phyloP scores from a whole-genome alignment of 2,113 vertebrate genomes.

The Butorides virescens region DNA sequence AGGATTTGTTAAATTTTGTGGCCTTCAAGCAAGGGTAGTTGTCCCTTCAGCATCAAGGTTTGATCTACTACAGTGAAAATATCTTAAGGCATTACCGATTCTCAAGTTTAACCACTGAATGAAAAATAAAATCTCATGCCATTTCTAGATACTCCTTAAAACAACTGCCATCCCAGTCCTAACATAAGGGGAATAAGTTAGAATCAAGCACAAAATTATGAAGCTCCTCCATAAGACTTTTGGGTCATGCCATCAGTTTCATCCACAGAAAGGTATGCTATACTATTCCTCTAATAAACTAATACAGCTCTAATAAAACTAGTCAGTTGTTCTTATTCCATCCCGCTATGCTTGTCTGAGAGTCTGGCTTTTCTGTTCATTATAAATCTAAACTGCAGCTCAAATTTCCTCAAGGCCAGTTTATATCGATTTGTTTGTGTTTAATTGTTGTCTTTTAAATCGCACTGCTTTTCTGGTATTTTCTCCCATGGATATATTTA shows the following conservation, averaged over 20 bases:
- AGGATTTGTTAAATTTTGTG: background rate
- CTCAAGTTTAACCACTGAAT: background rate
- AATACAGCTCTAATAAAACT: background rate
- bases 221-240: background rate
- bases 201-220: background rate
- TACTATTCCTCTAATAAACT: background rate
- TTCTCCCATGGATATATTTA: slow-evolving; percentile 40
- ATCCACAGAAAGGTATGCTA: background rate
- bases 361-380: background rate
- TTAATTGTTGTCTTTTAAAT: slow-evolving; percentile 25
- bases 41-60: background rate
- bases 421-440: background rate
- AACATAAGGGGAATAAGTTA: background rate
- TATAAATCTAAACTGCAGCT: background rate
- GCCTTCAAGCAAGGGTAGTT: background rate
- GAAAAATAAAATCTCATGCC: background rate
- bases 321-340: background rate
- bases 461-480: background rate
- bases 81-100: background rate
- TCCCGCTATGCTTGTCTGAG: background rate
- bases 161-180: background rate
- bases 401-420: background rate
- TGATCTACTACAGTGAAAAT: background rate
- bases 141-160: background rate
- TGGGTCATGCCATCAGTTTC: background rate